phyloP scores from a whole-genome alignment of 2,888 invertebrate genomes.

The Caenorhabditis zanzibari region DNA sequence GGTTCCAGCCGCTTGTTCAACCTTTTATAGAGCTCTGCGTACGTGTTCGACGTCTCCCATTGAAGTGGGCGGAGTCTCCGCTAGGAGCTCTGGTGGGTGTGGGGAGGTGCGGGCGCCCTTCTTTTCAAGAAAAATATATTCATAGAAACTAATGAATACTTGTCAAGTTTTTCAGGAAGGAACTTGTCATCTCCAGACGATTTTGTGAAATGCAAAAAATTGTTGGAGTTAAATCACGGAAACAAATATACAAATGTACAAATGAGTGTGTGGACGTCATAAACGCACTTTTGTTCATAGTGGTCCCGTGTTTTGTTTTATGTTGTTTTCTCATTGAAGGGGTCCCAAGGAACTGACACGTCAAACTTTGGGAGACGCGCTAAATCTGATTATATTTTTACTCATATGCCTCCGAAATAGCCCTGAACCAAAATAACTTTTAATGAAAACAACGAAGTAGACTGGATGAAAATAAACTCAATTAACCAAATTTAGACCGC shows the following conservation, averaged over 20 bases:
- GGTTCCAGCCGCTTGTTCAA: background rate
- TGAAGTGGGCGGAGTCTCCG: constrained; percentile 50
- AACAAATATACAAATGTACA: constrained; percentile 33
- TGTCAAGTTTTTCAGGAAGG: constrained; percentile 12
- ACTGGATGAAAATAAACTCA: background rate
- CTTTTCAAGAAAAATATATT: constrained; percentile 13
- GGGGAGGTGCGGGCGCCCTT: constrained; percentile 42
- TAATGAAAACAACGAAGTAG: constrained; percentile 35
- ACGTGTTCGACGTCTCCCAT: constrained; percentile 51
- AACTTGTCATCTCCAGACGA: constrained; percentile 48
- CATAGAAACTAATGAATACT: constrained; percentile 44
- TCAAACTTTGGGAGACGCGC: constrained; percentile 18
- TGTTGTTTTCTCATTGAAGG: background rate
- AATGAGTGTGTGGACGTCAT: constrained; percentile 10
- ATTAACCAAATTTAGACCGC: constrained; percentile 10
- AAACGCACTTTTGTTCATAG: constrained; percentile 5
- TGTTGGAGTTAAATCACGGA: constrained; percentile 25
- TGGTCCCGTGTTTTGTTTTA: background rate
- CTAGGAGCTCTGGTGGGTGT: constrained; percentile 42
- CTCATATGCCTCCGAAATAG: constrained; percentile 22
- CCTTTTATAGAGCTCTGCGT: constrained; percentile 53
- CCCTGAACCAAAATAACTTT: constrained; percentile 24
- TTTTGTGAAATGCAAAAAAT: constrained; percentile 21
- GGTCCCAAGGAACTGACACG: constrained; percentile 34
- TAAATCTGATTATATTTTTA: constrained; percentile 42